Conservation (phyloP, 2,113 vertebrate genomes). For the Pavo muticus region DNA sequence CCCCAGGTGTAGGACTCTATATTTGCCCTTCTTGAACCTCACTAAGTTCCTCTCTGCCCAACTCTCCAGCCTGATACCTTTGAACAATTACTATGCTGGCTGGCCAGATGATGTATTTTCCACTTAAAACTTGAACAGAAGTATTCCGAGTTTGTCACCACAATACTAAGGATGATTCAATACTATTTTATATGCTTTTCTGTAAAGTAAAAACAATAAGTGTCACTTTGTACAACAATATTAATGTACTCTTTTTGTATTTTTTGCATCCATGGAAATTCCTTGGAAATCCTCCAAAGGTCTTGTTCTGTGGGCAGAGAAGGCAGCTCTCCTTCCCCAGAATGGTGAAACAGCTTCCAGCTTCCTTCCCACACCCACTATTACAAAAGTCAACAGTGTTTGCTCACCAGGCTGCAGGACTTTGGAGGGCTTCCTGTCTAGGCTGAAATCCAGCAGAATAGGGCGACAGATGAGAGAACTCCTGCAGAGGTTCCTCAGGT, state of each 20-base stretch:
- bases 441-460: conserved; percentile 60
- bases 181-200: neutral
- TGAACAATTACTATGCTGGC: neutral
- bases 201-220: neutral
- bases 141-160: neutral
- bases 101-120: neutral
- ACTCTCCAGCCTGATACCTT: neutral
- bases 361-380: neutral
- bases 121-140: neutral
- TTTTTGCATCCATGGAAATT: neutral
- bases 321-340: neutral
- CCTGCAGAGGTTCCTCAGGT: conserved; percentile 66
- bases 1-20: too few relatives aligned
- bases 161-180: neutral
- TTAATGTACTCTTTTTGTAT: neutral
- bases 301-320: neutral
- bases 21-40: too few relatives aligned
- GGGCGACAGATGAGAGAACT: conserved; percentile 66
- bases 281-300: neutral
- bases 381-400: neutral
- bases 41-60: too few relatives aligned
- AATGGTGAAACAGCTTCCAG: neutral
- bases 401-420: conserved; percentile 56
- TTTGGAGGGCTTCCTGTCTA: conserved; percentile 64
- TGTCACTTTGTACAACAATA: neutral